Evolutionary conservation across 2,888 invertebrate genomes (phyloP).

Genomic region (Sicus ferrugineus): DNA sequence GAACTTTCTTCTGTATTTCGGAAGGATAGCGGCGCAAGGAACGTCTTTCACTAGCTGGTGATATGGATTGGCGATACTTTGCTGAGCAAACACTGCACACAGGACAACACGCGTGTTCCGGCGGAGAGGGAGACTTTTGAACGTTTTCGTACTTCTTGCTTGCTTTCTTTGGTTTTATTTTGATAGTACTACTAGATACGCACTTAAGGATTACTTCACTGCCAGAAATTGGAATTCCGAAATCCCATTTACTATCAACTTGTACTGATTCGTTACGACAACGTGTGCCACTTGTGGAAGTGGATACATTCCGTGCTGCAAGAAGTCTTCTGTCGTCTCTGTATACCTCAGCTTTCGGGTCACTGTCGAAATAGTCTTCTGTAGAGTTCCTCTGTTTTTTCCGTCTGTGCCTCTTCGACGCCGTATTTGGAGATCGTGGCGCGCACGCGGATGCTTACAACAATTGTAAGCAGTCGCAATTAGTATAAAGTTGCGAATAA

Average conservation of each 20-base stretch:
- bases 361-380: background rate
- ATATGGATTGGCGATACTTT: too few species aligned
- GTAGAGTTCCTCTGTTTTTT: background rate
- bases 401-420: background rate
- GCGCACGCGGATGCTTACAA: background rate
- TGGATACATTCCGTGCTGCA: background rate
- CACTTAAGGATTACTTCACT: background rate
- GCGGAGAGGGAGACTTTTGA: too few species aligned
- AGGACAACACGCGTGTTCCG: too few species aligned
- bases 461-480: background rate
- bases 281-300: background rate
- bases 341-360: background rate
- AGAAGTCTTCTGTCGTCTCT: background rate
- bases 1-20: background rate
- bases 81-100: too few species aligned
- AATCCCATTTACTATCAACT: slow-evolving; percentile 11
- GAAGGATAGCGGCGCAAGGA: too few species aligned
- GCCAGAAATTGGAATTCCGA: background rate
- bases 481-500: too few species aligned
- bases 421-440: background rate
- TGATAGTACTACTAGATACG: background rate
- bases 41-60: too few species aligned
- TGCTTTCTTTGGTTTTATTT: background rate
- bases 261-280: slow-evolving; percentile 1
- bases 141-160: background rate